Evolutionary conservation across 2,888 invertebrate genomes (phyloP), one percentile per base, ranked within the genome.

Genomic region (Heliconius ethilla): DNA sequence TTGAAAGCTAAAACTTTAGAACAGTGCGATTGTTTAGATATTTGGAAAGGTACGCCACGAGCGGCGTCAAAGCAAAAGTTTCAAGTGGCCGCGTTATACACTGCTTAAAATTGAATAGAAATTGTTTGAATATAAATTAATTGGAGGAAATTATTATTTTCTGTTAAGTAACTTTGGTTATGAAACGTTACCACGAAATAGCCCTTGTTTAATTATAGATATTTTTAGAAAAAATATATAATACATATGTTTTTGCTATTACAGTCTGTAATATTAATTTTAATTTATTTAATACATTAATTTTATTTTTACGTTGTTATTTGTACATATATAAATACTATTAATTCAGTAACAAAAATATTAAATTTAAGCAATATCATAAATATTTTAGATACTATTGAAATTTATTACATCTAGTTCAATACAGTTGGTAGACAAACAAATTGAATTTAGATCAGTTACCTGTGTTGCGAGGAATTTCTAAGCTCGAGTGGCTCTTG

Each of bases 41-140:
- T 86, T 85, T 83, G 82, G 81, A 82, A 85, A 86, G 86, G 83
- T 83, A 83, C 83, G 81, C 83, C 84, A 81, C 85, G 82, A 81
- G 78, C 82, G 69, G 74, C 78, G 87, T 89, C 91, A 92, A 92
- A 92, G 90, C 86, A 84, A 89, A 92, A 92, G 87, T 92, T 92
- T 86, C 83, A 86, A 90, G 86, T 85, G 87, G 88, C 87, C 80
- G 86, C 86, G 84, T 89, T 89, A 87, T 88, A 88, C 87, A 86
- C 88, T 83, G 86, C 86, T 88, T 89, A 89, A 86, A 85, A 83
- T 51, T 88, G 84, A 87, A 85, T 84, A 82, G 83, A 83, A 84
- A 86, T 86, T 85, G 83, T 80, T 74, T 77, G 82, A 82, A 82
- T 78, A 69, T 79, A 83, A 85, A 83, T 85, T 85, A 83, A 83